Base-by-base conservation (phyloP, 2,797 vertebrate species). In the Gallinago solitaria region DNA sequence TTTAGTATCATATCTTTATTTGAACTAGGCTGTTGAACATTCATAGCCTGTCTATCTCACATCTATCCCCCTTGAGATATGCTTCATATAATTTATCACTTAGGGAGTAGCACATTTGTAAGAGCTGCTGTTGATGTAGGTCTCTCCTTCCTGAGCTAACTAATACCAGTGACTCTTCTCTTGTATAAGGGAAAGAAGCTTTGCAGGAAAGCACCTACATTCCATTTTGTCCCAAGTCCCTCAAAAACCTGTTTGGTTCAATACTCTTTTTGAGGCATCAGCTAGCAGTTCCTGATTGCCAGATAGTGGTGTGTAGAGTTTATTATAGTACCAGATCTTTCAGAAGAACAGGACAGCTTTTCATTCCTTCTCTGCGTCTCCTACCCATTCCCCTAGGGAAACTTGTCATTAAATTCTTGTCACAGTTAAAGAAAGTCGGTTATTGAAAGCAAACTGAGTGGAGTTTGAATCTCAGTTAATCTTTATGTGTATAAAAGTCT, bases 31-130 rank as follows among this genome's bases (percentile, higher is more conserved):
- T 80, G 74, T 64, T 91, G 90, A 97, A 91, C 95, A 91, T 92
- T 95, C 92, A 85, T 87, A 71, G 84, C 71, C 68, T 86, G 30
- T 82, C 61, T 92, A 80, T 92, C 95, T 94, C 48, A 24, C 48
- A 94, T 95, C 90, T 95, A 13, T 89, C 61, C 41, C 78, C 75
- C 89, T 89, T 90, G 61, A 96, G 92, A 92, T 68, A 94, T n/a
- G 45, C 41, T 30, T 93, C 9, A 7, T 64, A 91, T 91, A 90
- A 95, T 90, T 89, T n/a, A 82, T 85, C 60, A 85, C 89, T 68
- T 70, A 51, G 56, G 71, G 75, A 93, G 53, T 77, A 80, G 83
- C 70, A 57, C 28, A 80, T 92, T 64, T 82, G 21, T 83, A 84
- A 80, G 83, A 89, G 35, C 25, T 89, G 33, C 35, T 74, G 56